Conservation (phyloP, 1,140 invertebrate genomes). For the Dreissena rostriformis region DNA sequence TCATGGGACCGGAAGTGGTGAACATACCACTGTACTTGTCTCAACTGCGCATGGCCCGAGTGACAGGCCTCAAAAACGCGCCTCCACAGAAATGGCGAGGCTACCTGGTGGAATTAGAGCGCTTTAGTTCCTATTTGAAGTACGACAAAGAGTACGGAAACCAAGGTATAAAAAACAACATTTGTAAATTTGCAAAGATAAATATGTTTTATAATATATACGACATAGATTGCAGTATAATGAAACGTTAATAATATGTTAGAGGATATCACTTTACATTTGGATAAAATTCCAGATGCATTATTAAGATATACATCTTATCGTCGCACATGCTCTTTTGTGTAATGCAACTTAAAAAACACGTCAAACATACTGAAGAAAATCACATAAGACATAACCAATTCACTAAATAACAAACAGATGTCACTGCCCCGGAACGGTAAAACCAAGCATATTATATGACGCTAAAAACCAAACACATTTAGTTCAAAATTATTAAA, state of each 20-base stretch:
- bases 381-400: too few relatives aligned
- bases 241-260: background rate
- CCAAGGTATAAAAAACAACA: slow-evolving; percentile 9
- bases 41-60: background rate
- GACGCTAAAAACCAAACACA: too few relatives aligned
- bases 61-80: slow-evolving; percentile 24
- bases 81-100: slow-evolving; percentile 7
- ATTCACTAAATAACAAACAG: too few relatives aligned
- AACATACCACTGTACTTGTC: slow-evolving; percentile 43
- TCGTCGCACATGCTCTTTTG: too few relatives aligned
- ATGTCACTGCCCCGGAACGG: too few relatives aligned
- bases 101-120: slow-evolving; percentile 32
- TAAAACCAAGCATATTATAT: too few relatives aligned
- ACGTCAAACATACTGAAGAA: too few relatives aligned
- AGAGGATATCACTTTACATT: background rate
- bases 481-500: background rate
- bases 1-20: slow-evolving; percentile 21
- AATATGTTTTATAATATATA: background rate
- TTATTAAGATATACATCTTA: background rate
- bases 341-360: too few relatives aligned
- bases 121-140: background rate
- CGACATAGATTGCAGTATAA: background rate
- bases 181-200: background rate
- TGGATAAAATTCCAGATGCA: background rate
- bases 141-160: slow-evolving; percentile 42